These are phyloP conservation scores for Brenthis hecate DNA, from an alignment of 2,888 invertebrate species.

Conservation along the genomic window DNA sequence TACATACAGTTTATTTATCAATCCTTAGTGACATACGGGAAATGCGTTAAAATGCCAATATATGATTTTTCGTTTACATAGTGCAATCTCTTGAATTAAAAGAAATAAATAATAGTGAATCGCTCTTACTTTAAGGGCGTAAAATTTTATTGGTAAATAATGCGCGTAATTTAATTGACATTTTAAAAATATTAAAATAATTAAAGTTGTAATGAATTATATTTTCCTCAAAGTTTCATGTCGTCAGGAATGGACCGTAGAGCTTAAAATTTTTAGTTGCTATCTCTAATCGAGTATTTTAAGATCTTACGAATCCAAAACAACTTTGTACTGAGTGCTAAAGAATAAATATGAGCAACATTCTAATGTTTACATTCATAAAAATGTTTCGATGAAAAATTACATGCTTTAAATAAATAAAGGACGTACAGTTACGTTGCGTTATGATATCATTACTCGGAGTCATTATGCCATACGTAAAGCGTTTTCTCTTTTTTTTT, in stretches of 20 bases:
- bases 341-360: not conserved
- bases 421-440: not conserved
- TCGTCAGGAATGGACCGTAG: not conserved
- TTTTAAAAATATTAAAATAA: not conserved
- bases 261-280: slow-evolving; percentile 10
- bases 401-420: not conserved
- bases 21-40: too few species aligned
- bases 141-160: not conserved
- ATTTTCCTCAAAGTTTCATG: not conserved
- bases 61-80: too few species aligned
- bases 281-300: slow-evolving; percentile 9
- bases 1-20: too few species aligned
- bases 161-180: too few species aligned
- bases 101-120: too few species aligned
- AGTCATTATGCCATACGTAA: too few species aligned
- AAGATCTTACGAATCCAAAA: not conserved
- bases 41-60: too few species aligned
- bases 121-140: too few species aligned
- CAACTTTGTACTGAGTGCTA: not conserved
- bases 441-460: too few species aligned
- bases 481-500: too few species aligned
- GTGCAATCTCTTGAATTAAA: too few species aligned
- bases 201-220: not conserved
- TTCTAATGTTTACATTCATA: not conserved
- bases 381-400: slow-evolving; percentile 7